Conservation (phyloP, 2,797 vertebrate species). For the Mormyrus proboscirostris region DNA sequence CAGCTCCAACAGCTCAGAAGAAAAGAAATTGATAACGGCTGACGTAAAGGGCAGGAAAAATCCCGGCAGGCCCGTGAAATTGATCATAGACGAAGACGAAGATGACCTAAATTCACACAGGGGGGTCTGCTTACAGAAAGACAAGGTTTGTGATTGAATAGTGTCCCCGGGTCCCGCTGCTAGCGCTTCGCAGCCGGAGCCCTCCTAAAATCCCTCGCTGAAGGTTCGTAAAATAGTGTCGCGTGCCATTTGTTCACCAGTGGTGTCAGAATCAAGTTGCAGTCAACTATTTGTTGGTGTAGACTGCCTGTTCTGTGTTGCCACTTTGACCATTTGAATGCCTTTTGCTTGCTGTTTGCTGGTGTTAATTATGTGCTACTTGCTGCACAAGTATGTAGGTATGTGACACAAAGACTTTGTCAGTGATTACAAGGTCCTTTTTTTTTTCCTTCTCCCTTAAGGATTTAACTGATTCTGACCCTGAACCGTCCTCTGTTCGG, state of each 20-base stretch:
- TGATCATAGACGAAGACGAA: slow-evolving; percentile 74
- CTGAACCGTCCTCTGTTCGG: slow-evolving; percentile 86
- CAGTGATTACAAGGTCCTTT: slow-evolving; percentile 49
- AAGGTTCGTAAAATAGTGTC: neutral
- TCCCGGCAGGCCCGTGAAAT: slow-evolving; percentile 64
- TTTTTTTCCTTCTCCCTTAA: slow-evolving; percentile 55
- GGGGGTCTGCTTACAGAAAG: slow-evolving; percentile 78
- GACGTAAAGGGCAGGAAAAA: slow-evolving; percentile 67
- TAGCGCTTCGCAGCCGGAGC: slow-evolving; percentile 24
- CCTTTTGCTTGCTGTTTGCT: slow-evolving; percentile 5
- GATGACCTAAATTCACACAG: slow-evolving; percentile 79
- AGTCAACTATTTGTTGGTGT: slow-evolving; percentile 15
- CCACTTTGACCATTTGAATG: neutral
- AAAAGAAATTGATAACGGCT: slow-evolving; percentile 71
- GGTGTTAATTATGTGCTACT: neutral
- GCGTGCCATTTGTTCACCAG: slow-evolving; percentile 17
- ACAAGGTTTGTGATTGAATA: slow-evolving; percentile 76
- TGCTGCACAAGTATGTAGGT: neutral
- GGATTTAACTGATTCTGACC: slow-evolving; percentile 92
- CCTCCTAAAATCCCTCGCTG: neutral
- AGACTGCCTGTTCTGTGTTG: slow-evolving; percentile 23
- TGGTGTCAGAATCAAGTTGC: slow-evolving; percentile 25
- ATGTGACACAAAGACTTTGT: neutral
- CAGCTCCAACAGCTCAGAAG: slow-evolving; percentile 71
- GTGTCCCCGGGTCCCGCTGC: neutral